Percentiles rank a stretch among this genome's conserved stretches.
These are phyloP conservation scores for Chrysomela aeneicollis DNA, from an alignment of 2,888 invertebrate genomes.

Conservation along the genomic window DNA sequence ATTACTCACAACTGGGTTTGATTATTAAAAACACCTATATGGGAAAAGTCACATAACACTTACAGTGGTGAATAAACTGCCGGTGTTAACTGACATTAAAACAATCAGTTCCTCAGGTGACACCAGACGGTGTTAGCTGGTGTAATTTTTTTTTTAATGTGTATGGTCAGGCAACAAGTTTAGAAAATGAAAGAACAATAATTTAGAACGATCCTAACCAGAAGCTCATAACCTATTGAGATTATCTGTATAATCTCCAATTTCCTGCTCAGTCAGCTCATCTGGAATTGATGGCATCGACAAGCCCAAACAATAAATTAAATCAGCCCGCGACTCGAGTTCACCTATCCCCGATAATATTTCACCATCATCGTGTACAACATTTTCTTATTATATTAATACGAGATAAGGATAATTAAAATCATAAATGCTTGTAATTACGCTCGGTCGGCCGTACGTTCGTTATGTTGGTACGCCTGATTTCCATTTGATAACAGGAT, in stretches of 20 bases:
- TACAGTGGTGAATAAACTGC: too few relatives aligned
- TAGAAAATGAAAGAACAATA: too few relatives aligned
- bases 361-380: constrained; percentile 47
- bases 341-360: constrained; percentile 38
- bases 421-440: constrained; percentile 60
- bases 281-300: neutral
- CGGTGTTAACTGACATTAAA: too few relatives aligned
- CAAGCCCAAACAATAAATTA: constrained; percentile 1
- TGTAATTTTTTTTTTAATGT: too few relatives aligned
- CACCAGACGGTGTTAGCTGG: too few relatives aligned
- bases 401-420: constrained; percentile 60
- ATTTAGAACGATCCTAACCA: too few relatives aligned
- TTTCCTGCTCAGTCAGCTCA: neutral
- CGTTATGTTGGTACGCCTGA: constrained; percentile 53
- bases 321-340: constrained; percentile 12
- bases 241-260: neutral
- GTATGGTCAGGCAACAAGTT: too few relatives aligned
- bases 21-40: too few relatives aligned
- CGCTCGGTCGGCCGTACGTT: constrained; percentile 47
- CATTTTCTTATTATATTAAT: constrained; percentile 58
- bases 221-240: too few relatives aligned
- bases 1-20: too few relatives aligned
- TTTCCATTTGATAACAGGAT: constrained; percentile 56
- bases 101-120: too few relatives aligned
- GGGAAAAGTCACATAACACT: too few relatives aligned